Evolutionary conservation across 2,888 invertebrate genomes (phyloP).

Genomic region (Oxystoma pomonae): DNA sequence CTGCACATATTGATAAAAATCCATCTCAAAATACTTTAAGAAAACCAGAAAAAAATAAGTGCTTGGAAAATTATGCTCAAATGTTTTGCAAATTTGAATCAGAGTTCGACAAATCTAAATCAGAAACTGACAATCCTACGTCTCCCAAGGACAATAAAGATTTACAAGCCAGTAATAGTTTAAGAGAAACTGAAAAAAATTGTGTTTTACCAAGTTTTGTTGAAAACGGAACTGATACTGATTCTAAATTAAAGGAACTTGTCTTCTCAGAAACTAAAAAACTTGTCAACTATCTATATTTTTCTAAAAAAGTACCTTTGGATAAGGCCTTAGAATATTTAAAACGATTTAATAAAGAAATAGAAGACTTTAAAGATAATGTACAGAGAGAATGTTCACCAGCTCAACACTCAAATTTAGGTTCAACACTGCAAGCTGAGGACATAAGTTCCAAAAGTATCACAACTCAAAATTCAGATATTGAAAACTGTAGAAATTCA

Average conservation of each 20-base stretch:
- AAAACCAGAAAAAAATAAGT: no score
- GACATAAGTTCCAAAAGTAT: neutral
- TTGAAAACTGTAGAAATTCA: neutral
- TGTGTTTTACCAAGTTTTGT: no score
- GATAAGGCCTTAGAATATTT: neutral
- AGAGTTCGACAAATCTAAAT: no score
- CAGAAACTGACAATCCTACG: no score
- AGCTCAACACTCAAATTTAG: neutral
- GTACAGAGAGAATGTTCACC: neutral
- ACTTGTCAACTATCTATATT: neutral
- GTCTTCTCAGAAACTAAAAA: neutral
- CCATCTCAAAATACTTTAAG: no score
- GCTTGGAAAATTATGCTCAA: no score
- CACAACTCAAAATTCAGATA: neutral
- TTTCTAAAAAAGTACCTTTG: neutral
- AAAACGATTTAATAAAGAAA: neutral
- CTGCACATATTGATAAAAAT: no score
- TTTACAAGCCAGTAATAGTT: no score
- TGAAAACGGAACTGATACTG: no score
- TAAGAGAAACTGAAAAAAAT: no score
- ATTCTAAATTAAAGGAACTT: neutral
- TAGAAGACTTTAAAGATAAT: neutral
- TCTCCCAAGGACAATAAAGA: no score
- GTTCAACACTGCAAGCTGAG: neutral
- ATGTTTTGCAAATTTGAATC: no score